Percentiles rank a stretch among this genome's conserved stretches.
phyloP scores from a whole-genome alignment of 2,888 invertebrate species.

The Myopa tessellatipennis region DNA sequence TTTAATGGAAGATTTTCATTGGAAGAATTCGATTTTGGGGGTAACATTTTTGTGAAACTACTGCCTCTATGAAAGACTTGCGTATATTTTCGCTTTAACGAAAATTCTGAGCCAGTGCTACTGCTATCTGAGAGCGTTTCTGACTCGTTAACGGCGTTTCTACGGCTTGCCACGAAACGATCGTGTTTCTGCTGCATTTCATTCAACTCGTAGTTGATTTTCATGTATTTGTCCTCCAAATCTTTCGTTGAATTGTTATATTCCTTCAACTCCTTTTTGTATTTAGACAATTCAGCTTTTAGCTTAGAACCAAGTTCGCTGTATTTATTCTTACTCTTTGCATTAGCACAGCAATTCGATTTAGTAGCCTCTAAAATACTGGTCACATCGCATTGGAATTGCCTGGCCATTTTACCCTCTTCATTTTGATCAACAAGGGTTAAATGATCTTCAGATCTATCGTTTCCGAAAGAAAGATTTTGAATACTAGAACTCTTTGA shows the following conservation, averaged over 20 bases:
- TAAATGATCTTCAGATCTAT: conserved; percentile 35
- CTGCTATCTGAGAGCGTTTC: conserved; percentile 42
- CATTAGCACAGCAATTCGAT: conserved; percentile 35
- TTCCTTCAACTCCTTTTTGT: conserved; percentile 58
- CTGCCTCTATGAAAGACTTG: conserved; percentile 52
- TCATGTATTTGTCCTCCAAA: conserved; percentile 60
- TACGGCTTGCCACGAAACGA: conserved; percentile 50
- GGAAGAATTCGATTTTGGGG: conserved; percentile 43
- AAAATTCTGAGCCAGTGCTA: conserved; percentile 52
- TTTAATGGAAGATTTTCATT: conserved; percentile 40
- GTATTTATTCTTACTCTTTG: conserved; percentile 33
- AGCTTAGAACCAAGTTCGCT: conserved; percentile 45
- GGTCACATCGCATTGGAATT: conserved; percentile 25
- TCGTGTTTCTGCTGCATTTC: conserved; percentile 61
- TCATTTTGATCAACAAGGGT: conserved; percentile 31
- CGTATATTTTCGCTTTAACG: conserved; percentile 52
- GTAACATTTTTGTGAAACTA: conserved; percentile 54
- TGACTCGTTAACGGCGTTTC: conserved; percentile 38
- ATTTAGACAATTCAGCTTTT: conserved; percentile 57
- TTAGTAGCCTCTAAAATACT: conserved; percentile 25
- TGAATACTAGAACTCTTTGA: conserved; percentile 41
- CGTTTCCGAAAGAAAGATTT: conserved; percentile 28
- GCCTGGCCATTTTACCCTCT: conserved; percentile 9
- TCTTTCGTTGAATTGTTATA: conserved; percentile 60
- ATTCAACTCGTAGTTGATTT: conserved; percentile 60